phyloP scores from a whole-genome alignment of 2,113 vertebrate genomes.

The Galeopterus variegatus region DNA sequence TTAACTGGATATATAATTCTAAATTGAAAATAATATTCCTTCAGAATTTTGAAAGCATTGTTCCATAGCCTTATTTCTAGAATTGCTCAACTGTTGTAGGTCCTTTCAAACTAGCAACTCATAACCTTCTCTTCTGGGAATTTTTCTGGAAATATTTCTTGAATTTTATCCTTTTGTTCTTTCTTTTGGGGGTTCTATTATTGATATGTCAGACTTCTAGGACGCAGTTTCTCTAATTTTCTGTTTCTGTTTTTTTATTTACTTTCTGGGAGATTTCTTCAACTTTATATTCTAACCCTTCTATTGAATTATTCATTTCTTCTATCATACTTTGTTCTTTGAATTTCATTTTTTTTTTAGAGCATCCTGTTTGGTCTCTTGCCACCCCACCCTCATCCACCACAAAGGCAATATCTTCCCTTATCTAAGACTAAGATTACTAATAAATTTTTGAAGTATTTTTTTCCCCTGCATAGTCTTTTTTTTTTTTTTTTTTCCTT shows the following conservation, averaged over 20 bases:
- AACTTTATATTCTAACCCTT: neutral
- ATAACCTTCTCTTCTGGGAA: neutral
- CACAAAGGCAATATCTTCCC: neutral
- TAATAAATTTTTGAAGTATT: neutral
- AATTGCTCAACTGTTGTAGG: neutral
- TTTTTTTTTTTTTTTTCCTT: neutral
- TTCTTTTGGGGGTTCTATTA: neutral
- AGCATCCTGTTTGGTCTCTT: neutral
- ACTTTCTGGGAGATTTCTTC: neutral
- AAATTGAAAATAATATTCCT: neutral
- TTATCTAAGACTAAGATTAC: neutral
- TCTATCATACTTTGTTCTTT: neutral
- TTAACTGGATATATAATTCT: neutral
- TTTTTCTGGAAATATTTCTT: neutral
- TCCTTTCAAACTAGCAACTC: neutral
- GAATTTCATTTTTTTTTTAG: constrained; percentile 40
- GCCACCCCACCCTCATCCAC: neutral
- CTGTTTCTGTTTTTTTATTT: neutral
- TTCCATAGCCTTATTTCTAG: constrained; percentile 4
- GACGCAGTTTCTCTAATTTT: neutral
- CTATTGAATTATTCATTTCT: neutral
- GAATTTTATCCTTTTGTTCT: neutral
- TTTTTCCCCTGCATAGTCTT: neutral
- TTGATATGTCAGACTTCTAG: neutral
- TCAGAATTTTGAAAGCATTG: neutral